Evolutionary conservation across 2,888 invertebrate genomes (phyloP), one percentile per base, ranked within the genome.

Genomic region (Listrodromus nycthemerus): DNA sequence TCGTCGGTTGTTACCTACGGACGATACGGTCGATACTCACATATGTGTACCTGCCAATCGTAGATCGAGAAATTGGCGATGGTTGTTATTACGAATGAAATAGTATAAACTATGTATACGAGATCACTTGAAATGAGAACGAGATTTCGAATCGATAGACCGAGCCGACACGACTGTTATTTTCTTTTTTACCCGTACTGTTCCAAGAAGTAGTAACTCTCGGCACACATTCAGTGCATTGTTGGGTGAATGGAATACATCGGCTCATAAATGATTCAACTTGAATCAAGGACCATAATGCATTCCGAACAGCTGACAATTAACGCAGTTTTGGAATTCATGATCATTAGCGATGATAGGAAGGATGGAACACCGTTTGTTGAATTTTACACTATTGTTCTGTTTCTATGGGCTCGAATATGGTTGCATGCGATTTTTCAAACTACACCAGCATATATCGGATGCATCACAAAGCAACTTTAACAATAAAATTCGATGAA

Each of bases 1-100:
- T 58, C 66, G 78, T 78, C 78, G 74, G 48, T 48, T 75, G 67
- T 82, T 69, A 61, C 55, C 33, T 33, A 27, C 69, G 69, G 45
- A 52, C 71, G 52, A 37, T 52, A 50, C 58, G 48, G 41, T 45
- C 48, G 21, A 70, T 63, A 70, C 16, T 13, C 33, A 30, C 19
- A 37, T 27, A 63, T 27, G 21, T 19, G 41, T 63, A 55, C 16
- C 8, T 61, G 45, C 45, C 7, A 52, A 6, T 6, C 19, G 50
- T 21, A 37, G 16, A 48, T n/a, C n/a, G n/a, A 74, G 33, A 21
- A 50, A 65, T 74, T 27, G 48, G 33, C 7, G 33, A 45, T 66
- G 19, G 24, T 66, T 52, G 66, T 37, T 52, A 10, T 24, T 55
- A 55, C 24, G 27, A 52, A 67, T n/a, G 27, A 37, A 55, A 6